Conservation (phyloP, 2,888 invertebrate genomes). For the Polyommatus icarus region DNA sequence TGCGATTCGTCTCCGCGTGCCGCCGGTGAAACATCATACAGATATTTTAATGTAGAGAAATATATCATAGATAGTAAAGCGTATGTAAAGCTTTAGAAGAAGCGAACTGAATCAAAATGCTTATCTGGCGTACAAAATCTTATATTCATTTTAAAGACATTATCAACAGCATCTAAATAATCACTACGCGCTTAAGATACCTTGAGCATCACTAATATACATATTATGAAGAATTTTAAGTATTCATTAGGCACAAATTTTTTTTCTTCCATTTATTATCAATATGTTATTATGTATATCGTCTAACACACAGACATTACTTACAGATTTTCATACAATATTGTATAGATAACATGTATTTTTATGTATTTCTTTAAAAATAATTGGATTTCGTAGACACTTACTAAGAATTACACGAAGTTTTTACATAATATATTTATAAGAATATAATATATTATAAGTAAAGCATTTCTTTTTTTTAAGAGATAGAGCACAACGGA, state of each 20-base stretch:
- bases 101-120: conserved; percentile 63
- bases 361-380: conserved; percentile 62
- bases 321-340: conserved; percentile 53
- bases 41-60: conserved; percentile 32
- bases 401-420: conserved; percentile 73
- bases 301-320: conserved; percentile 67
- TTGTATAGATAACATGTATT: conserved; percentile 64
- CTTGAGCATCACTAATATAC: conserved; percentile 77
- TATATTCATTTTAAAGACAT: conserved; percentile 54
- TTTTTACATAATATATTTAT: conserved; percentile 65
- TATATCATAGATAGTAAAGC: conserved; percentile 37
- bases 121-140: conserved; percentile 63
- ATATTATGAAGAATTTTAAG: conserved; percentile 60
- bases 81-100: conserved; percentile 37
- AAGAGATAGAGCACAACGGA: conserved; percentile 73
- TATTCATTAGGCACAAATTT: conserved; percentile 77
- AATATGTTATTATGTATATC: conserved; percentile 53
- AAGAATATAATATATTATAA: conserved; percentile 57
- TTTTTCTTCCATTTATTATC: conserved; percentile 48
- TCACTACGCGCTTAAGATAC: conserved; percentile 71
- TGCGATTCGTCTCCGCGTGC: not conserved
- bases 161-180: conserved; percentile 67
- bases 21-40: conserved; percentile 26
- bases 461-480: conserved; percentile 76
- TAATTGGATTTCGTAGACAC: conserved; percentile 74